phyloP scores from a whole-genome alignment of 35 echinoderm and acorn worm species.

The Heliocidaris erythrogramma region DNA sequence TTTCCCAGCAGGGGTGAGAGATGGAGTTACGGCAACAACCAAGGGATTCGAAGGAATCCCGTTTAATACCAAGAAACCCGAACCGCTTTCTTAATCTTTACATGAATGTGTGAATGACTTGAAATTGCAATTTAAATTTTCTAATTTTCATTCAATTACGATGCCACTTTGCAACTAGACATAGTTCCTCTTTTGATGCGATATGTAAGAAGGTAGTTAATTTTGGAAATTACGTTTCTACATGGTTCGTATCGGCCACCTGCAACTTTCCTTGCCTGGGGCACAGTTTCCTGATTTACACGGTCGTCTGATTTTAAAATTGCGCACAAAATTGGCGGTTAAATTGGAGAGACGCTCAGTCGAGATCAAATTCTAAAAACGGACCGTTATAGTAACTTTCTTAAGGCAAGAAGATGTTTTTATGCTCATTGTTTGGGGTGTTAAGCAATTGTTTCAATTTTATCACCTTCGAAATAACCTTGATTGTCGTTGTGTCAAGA shows the following conservation, averaged over 20 bases:
- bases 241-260: background rate
- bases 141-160: background rate
- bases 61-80: background rate
- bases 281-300: background rate
- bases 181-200: background rate
- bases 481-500: background rate
- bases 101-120: slow-evolving; percentile 29
- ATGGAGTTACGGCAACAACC: background rate
- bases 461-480: background rate
- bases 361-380: background rate
- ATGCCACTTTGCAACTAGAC: slow-evolving; percentile 14
- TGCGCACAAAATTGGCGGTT: slow-evolving; percentile 9
- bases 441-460: background rate
- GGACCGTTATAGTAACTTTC: background rate
- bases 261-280: background rate
- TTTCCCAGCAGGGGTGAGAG: background rate
- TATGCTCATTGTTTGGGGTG: background rate
- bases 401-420: background rate
- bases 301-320: background rate
- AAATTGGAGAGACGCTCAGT: background rate
- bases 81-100: slow-evolving; percentile 22
- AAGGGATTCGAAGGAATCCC: background rate
- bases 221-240: background rate
- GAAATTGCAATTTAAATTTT: slow-evolving; percentile 41
- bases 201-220: background rate